A percentile compares a stretch with the other conserved stretches of the same genome.
Conservation (phyloP, 2,113 vertebrate species). For the Ranitomeya imitator region DNA sequence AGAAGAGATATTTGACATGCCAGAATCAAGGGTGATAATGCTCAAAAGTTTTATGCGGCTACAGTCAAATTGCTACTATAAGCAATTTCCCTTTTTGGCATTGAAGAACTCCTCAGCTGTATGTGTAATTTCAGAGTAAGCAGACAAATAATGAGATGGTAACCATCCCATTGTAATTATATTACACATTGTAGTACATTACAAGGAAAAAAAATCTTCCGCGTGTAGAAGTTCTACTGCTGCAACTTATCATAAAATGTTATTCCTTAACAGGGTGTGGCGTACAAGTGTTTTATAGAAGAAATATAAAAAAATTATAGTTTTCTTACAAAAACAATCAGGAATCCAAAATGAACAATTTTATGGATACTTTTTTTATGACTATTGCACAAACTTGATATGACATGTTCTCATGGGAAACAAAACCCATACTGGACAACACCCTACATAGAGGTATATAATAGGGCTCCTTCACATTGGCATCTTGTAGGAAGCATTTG, state of each 20-base stretch:
- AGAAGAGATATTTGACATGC: background rate
- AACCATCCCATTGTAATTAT: slow-evolving; percentile 31
- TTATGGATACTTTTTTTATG: slow-evolving; percentile 29
- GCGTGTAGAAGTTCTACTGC: background rate
- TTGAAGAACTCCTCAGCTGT: background rate
- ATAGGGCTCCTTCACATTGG: background rate
- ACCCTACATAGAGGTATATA: slow-evolving; percentile 50
- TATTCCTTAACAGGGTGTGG: slow-evolving; percentile 30
- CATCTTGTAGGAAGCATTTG: background rate
- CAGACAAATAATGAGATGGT: slow-evolving; percentile 48
- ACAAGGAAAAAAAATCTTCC: background rate
- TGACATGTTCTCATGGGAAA: slow-evolving; percentile 36
- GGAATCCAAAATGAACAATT: slow-evolving; percentile 46
- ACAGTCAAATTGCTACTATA: background rate
- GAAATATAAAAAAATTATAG: slow-evolving; percentile 28
- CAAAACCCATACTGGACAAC: slow-evolving; percentile 5
- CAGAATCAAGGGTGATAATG: background rate
- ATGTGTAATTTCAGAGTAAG: slow-evolving; percentile 1
- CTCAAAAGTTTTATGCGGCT: background rate
- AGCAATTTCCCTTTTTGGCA: background rate
- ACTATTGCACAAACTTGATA: background rate
- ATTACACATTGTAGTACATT: background rate
- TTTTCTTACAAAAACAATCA: background rate
- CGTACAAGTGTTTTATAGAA: slow-evolving; percentile 44
- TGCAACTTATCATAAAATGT: slow-evolving; percentile 46